A percentile compares a stretch with the other conserved stretches of the same genome.
Evolutionary conservation across 2,888 invertebrate genomes (phyloP).

Genomic region (Melipona beecheii): DNA sequence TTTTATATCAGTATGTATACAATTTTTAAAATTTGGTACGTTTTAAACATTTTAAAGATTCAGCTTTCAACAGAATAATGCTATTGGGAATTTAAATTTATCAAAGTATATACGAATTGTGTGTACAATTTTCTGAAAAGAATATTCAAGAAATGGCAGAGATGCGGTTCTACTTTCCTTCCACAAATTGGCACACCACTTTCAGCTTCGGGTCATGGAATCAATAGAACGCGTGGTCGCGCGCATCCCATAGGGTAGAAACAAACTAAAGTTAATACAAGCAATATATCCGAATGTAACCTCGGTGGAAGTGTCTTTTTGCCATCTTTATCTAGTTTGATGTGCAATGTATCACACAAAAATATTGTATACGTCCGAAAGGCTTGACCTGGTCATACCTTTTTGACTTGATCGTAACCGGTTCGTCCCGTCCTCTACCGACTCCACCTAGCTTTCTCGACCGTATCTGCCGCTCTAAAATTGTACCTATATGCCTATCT

Average conservation of each 20-base stretch:
- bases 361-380: constrained; percentile 62
- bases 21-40: neutral
- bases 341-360: constrained; percentile 57
- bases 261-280: constrained; percentile 58
- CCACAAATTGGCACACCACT: constrained; percentile 73
- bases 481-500: constrained; percentile 73
- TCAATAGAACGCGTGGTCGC: constrained; percentile 76
- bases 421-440: constrained; percentile 66
- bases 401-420: constrained; percentile 71
- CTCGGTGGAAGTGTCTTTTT: constrained; percentile 29
- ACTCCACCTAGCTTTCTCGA: constrained; percentile 67
- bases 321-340: constrained; percentile 34
- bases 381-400: constrained; percentile 68
- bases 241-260: constrained; percentile 75
- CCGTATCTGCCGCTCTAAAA: constrained; percentile 71
- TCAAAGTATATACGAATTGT: neutral
- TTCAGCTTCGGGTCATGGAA: constrained; percentile 72
- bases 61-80: neutral
- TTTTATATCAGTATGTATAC: neutral
- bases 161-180: constrained; percentile 59
- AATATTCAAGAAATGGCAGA: constrained; percentile 25
- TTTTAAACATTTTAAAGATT: neutral
- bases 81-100: neutral
- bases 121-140: neutral
- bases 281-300: constrained; percentile 34